Base-by-base conservation (phyloP, 1,140 invertebrate species). In the Trichonephila clavata region DNA sequence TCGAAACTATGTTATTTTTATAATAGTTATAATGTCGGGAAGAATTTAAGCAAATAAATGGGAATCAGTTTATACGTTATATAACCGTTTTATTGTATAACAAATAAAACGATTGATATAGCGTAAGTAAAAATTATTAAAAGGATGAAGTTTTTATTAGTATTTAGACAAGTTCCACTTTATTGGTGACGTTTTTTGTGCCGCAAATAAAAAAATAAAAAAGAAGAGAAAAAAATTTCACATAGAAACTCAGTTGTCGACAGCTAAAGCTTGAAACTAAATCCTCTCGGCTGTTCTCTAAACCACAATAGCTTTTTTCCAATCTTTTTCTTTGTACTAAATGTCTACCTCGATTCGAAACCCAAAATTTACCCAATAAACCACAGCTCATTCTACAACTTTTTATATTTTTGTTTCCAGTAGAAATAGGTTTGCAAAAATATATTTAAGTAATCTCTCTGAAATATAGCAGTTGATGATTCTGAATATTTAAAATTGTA, bases 261-360 rank as follows among this genome's bases (percentile, higher is more conserved):
- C 32, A 39, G 18, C 27, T 32, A 32, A 77, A 39, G 27, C 71
- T 77, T 32, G 71, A 77, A 77, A 39, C 27, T 8, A 77, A 77
- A 39, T 77, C 14, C 71, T 32, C 27, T 77, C 27, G 4, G 27
- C 32, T 20, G 32, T 77, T 27, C 13, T 77, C 71, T 77, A 18
- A 32, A 77, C 71, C 71, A 77, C 71, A 77, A 77, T 24, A 39
- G 24, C 68, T 18, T 77, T 77, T 39, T 24, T 27, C 13, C 27
- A 39, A 77, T 77, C 14, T 18, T n/a, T 39, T 39, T 20, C 16
- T 77, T 27, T 77, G 71, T 5, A 20, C 71, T 32, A 77, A 68
- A 77, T 77, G 27, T 77, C 68, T 77, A 77, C 71, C 32, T 39
- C n/a, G 71, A 77, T 27, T 39, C 13, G 71, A 32, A 77, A 77